Percentiles rank a stretch among this genome's conserved stretches.
These are phyloP conservation scores for Glossosoma conforme DNA, from an alignment of 1,140 invertebrate species.

Conservation along the genomic window DNA sequence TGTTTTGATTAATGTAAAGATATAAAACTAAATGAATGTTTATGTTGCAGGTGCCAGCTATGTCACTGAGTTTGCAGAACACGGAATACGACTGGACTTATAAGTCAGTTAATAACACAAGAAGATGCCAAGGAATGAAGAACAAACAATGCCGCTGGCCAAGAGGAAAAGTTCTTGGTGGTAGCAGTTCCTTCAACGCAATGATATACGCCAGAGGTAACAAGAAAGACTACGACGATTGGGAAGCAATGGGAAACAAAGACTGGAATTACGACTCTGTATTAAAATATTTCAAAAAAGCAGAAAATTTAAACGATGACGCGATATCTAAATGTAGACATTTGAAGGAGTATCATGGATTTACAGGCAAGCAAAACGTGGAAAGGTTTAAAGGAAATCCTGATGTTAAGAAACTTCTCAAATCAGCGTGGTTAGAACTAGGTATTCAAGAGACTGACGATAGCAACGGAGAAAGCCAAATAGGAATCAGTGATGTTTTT, in stretches of 20 bases:
- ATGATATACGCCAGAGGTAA: constrained; percentile 59
- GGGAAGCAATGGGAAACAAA: constrained; percentile 51
- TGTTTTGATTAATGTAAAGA: constrained; percentile 30
- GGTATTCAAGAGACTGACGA: constrained; percentile 47
- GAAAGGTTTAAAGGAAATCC: constrained; percentile 9
- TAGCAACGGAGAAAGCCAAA: constrained; percentile 57
- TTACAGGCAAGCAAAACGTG: background rate
- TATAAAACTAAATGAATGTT: too few relatives aligned
- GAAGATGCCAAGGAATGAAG: constrained; percentile 37
- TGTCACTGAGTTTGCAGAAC: constrained; percentile 47
- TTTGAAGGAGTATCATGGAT: constrained; percentile 10
- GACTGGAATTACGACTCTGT: constrained; percentile 55
- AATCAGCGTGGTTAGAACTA: constrained; percentile 31
- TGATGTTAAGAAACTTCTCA: background rate
- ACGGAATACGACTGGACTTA: constrained; percentile 52
- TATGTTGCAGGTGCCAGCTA: constrained; percentile 50
- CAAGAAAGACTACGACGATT: constrained; percentile 53
- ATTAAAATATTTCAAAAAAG: constrained; percentile 49
- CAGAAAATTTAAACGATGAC: constrained; percentile 32
- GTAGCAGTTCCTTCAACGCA: constrained; percentile 54
- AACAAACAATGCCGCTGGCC: constrained; percentile 39
- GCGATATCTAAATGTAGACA: background rate
- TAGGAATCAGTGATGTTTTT: constrained; percentile 43
- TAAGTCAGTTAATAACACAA: constrained; percentile 46
- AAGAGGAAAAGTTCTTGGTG: constrained; percentile 46